These are phyloP conservation scores for Peromyscus maniculatus DNA, from an alignment of 2,113 vertebrate genomes.

Conservation along the genomic window DNA sequence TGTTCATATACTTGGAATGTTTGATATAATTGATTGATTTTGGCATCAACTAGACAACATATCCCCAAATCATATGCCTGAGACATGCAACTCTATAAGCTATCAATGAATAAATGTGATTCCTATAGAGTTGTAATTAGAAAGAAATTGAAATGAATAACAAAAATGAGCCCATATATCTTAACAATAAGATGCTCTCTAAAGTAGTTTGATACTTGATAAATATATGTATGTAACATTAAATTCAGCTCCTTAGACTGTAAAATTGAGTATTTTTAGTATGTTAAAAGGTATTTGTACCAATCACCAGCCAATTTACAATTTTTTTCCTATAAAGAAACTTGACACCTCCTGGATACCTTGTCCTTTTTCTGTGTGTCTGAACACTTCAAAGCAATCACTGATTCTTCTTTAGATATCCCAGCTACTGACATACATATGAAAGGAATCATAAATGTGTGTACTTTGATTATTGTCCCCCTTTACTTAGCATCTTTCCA, in stretches of 20 bases:
- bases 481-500: not conserved
- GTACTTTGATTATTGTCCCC: not conserved
- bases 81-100: not conserved
- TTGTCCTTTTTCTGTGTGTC: not conserved
- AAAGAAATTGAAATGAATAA: not conserved
- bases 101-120: not conserved
- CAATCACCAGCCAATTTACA: not conserved
- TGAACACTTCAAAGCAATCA: not conserved
- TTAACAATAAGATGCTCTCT: not conserved
- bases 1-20: not conserved
- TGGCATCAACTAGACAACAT: not conserved
- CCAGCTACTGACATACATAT: not conserved
- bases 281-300: not conserved
- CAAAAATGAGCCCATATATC: not conserved
- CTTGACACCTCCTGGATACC: fast-evolving
- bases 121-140: not conserved
- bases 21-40: not conserved
- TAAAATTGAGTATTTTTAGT: not conserved
- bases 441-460: not conserved
- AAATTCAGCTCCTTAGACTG: not conserved
- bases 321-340: not conserved
- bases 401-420: not conserved
- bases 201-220: not conserved
- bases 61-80: not conserved
- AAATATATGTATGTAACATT: not conserved